A percentile compares a stretch with the other conserved stretches of the same genome.
Conservation (phyloP, 2,888 invertebrate species). For the Hanleya hanleyi region DNA sequence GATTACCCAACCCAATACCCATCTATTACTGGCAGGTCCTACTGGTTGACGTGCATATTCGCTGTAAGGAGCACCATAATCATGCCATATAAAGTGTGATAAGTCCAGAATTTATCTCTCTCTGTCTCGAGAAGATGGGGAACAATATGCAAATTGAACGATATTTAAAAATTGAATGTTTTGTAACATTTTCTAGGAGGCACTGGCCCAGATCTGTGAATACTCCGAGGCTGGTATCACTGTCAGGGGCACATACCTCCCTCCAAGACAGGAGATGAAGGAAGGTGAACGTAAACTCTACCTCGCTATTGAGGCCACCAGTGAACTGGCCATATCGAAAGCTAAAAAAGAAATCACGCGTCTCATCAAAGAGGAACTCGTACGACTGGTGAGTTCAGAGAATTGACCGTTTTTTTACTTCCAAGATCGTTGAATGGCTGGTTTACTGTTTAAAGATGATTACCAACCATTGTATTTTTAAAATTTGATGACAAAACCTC, state of each 20-base stretch:
- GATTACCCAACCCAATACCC: no score
- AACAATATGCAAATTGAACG: no score
- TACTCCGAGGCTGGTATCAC: slow-evolving; percentile 99
- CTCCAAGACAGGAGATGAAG: slow-evolving; percentile 85
- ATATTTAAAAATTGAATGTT: no score
- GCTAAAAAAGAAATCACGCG: slow-evolving; percentile 88
- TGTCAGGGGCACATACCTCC: slow-evolving; percentile 95
- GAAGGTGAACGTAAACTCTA: slow-evolving; percentile 90
- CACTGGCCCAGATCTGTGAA: slow-evolving; percentile 97
- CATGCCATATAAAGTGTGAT: no score
- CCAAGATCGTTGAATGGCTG: background rate
- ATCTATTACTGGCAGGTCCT: no score
- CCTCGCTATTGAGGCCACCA: slow-evolving; percentile 98
- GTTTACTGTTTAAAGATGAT: background rate
- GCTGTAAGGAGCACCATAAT: no score
- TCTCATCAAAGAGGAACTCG: slow-evolving; percentile 97
- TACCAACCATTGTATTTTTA: background rate
- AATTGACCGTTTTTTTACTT: background rate
- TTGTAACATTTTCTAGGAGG: slow-evolving; percentile 88
- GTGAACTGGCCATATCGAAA: slow-evolving; percentile 84
- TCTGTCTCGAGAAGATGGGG: no score
- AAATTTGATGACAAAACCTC: background rate
- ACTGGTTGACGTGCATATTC: no score
- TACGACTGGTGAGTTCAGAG: slow-evolving; percentile 80
- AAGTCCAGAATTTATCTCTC: no score